phyloP scores from a whole-genome alignment of 2,888 invertebrate species.

The Rhamnusium bicolor region DNA sequence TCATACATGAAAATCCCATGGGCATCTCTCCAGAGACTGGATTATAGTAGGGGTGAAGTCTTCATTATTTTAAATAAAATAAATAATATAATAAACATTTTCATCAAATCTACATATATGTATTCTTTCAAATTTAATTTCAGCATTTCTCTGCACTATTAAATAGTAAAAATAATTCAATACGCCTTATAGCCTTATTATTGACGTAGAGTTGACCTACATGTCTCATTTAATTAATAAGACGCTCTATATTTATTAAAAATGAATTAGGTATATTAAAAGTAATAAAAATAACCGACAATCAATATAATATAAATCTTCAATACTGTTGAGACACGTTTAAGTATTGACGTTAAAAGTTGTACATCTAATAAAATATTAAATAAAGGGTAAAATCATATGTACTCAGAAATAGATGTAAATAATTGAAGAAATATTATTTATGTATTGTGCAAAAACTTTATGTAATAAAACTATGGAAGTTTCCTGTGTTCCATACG shows the following conservation, averaged over 20 bases:
- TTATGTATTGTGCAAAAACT: too few relatives aligned
- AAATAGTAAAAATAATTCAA: not conserved
- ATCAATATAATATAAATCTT: conserved; percentile 10
- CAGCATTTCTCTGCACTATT: too few relatives aligned
- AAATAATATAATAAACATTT: too few relatives aligned
- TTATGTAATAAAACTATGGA: too few relatives aligned
- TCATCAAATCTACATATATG: too few relatives aligned
- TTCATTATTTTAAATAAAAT: too few relatives aligned
- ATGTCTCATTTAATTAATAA: conserved; percentile 8
- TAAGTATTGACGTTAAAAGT: not conserved
- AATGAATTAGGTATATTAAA: conserved; percentile 20
- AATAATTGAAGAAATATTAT: too few relatives aligned
- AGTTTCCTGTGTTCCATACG: too few relatives aligned
- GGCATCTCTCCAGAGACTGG: too few relatives aligned
- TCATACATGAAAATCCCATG: too few relatives aligned
- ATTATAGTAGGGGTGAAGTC: too few relatives aligned
- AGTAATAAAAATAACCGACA: conserved; percentile 1
- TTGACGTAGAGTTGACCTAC: conserved; percentile 2
- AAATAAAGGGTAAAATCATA: not conserved
- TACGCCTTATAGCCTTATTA: not conserved
- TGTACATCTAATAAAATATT: not conserved
- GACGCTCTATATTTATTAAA: not conserved
- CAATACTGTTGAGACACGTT: not conserved
- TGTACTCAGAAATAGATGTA: not conserved
- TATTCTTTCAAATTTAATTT: too few relatives aligned